A percentile compares a stretch with the other conserved stretches of the same genome.
These are phyloP conservation scores for Sorex maritimensis DNA, from an alignment of 2,797 vertebrate genomes.

Conservation along the genomic window DNA sequence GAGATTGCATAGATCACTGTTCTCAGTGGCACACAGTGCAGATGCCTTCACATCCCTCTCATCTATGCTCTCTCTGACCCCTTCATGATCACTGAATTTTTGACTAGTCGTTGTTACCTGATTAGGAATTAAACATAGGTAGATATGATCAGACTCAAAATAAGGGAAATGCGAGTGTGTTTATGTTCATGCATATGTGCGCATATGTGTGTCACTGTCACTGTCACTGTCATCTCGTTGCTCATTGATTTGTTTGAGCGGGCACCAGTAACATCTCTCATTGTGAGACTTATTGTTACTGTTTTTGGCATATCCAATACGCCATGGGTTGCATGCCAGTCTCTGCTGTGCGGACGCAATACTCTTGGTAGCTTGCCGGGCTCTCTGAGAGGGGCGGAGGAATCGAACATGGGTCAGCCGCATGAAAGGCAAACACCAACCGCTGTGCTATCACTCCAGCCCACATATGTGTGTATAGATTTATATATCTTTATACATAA, in stretches of 20 bases:
- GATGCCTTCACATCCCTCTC: not conserved
- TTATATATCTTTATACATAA: not conserved
- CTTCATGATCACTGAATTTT: slow-evolving; percentile 7
- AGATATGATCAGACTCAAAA: not conserved
- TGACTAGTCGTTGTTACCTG: not conserved
- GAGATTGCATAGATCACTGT: not conserved
- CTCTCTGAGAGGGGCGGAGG: no score
- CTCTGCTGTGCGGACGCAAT: no score
- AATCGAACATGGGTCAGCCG: no score
- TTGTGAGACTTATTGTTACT: no score
- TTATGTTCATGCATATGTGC: not conserved
- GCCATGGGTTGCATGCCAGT: no score
- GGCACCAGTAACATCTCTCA: no score
- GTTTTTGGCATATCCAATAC: no score
- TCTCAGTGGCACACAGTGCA: not conserved
- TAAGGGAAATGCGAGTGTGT: not conserved
- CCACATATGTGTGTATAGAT: not conserved
- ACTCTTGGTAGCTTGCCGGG: no score
- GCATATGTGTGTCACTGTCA: not conserved
- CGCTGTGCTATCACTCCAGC: no score
- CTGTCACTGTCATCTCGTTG: no score
- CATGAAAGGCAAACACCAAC: no score
- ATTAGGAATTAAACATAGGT: slow-evolving; percentile 25
- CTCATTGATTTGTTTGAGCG: no score
- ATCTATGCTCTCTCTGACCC: not conserved